A percentile compares a stretch with the other conserved stretches of the same genome.
Conservation (phyloP, 2,113 vertebrate genomes). For the Prunella fulvescens region DNA sequence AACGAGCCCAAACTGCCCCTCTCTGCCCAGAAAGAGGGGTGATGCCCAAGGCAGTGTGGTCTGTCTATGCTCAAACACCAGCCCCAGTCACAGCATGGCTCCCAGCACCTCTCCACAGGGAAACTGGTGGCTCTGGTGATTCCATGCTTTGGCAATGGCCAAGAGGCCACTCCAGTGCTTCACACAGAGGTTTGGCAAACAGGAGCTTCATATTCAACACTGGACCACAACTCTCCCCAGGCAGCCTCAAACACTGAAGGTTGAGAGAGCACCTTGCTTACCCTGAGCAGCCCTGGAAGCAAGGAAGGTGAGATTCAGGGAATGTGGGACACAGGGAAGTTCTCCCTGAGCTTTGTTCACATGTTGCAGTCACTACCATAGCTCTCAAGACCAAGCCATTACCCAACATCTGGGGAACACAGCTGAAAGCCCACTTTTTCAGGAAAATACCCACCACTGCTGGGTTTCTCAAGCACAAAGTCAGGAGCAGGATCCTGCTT, state of each 20-base stretch:
- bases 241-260: neutral
- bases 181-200: neutral
- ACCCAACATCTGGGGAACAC: rapidly evolving
- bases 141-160: neutral
- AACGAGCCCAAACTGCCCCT: neutral
- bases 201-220: rapidly evolving
- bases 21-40: neutral
- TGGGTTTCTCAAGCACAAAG: neutral
- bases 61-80: rapidly evolving
- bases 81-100: rapidly evolving
- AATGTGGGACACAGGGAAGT: neutral
- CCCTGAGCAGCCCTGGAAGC: neutral
- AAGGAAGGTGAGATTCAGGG: neutral
- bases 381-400: neutral
- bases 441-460: neutral
- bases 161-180: neutral
- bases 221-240: rapidly evolving
- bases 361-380: rapidly evolving
- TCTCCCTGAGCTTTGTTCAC: neutral
- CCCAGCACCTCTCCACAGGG: neutral
- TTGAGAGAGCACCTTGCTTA: neutral
- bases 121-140: rapidly evolving
- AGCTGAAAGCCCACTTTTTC: neutral
- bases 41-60: neutral
- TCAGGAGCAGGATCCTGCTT: neutral